Percentiles rank a stretch among this genome's conserved stretches.
Conservation (phyloP, 1,140 invertebrate genomes). For the Heliconius eleuchia region DNA sequence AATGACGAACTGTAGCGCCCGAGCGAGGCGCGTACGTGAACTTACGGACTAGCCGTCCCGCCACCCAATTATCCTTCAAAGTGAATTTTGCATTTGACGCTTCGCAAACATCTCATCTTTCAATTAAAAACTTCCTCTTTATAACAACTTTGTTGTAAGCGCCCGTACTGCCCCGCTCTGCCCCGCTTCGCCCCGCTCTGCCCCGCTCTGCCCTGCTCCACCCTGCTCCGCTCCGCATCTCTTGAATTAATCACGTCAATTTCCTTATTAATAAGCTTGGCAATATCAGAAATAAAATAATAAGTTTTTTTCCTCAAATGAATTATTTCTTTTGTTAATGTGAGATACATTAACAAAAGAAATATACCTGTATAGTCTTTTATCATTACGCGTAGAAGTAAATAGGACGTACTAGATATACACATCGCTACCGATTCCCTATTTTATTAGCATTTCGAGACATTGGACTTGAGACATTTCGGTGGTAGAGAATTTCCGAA, state of each 20-base stretch:
- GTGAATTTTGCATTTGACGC: slow-evolving; percentile 27
- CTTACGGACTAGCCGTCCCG: slow-evolving; percentile 16
- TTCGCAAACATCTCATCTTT: slow-evolving; percentile 29
- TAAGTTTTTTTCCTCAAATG: not conserved
- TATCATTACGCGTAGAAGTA: not conserved
- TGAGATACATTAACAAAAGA: too few relatives aligned
- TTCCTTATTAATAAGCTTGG: slow-evolving; percentile 13
- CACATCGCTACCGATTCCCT: too few relatives aligned
- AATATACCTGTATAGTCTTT: not conserved
- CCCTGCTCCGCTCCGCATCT: not conserved
- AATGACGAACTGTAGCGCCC: slow-evolving; percentile 2
- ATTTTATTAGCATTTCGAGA: too few relatives aligned
- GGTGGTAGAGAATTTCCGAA: too few relatives aligned
- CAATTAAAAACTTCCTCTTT: slow-evolving; percentile 27
- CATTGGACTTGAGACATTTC: too few relatives aligned
- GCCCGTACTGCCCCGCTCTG: not conserved
- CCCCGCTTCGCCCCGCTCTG: not conserved
- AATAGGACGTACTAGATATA: too few relatives aligned
- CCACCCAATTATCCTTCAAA: slow-evolving; percentile 24
- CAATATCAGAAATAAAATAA: not conserved
- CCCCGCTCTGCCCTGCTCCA: not conserved
- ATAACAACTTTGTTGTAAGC: slow-evolving; percentile 17
- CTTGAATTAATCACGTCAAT: slow-evolving; percentile 5
- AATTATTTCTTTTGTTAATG: not conserved
- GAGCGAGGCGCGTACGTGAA: slow-evolving; percentile 17